Conservation (phyloP, 2,888 invertebrate genomes). For the Drosophila koepferae region DNA sequence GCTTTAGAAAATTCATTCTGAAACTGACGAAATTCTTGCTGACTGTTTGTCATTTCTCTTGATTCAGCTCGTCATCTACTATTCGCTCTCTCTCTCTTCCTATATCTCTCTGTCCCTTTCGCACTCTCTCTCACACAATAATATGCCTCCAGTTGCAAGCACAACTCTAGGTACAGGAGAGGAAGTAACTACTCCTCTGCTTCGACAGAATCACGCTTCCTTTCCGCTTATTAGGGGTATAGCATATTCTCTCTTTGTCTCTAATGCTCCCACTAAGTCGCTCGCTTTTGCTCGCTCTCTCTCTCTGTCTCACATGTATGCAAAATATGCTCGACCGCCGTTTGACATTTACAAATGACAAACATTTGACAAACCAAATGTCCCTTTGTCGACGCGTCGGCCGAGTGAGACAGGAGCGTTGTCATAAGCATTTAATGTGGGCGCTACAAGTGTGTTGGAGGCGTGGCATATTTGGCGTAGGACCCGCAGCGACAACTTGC, state of each 20-base stretch:
- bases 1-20: slow-evolving; percentile 42
- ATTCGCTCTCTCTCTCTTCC: neutral
- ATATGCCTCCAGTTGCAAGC: slow-evolving; percentile 66
- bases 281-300: neutral
- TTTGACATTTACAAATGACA: slow-evolving; percentile 82
- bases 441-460: slow-evolving; percentile 21
- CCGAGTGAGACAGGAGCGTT: slow-evolving; percentile 39
- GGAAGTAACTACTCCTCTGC: neutral
- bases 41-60: slow-evolving; percentile 16
- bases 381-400: slow-evolving; percentile 47
- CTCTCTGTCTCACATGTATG: slow-evolving; percentile 42
- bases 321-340: slow-evolving; percentile 77
- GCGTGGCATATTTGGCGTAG: slow-evolving; percentile 32
- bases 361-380: slow-evolving; percentile 78
- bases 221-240: slow-evolving; percentile 25
- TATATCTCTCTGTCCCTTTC: neutral
- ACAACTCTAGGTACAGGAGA: slow-evolving; percentile 15
- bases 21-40: slow-evolving; percentile 48
- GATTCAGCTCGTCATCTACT: neutral
- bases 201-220: neutral
- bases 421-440: slow-evolving; percentile 66
- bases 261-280: neutral
- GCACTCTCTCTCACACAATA: slow-evolving; percentile 12
- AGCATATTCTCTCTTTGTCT: slow-evolving; percentile 11
- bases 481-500: slow-evolving; percentile 41